A percentile compares a stretch with the other conserved stretches of the same genome.
Conservation (phyloP, 1,140 invertebrate species). For the Steinernema feltiae region DNA sequence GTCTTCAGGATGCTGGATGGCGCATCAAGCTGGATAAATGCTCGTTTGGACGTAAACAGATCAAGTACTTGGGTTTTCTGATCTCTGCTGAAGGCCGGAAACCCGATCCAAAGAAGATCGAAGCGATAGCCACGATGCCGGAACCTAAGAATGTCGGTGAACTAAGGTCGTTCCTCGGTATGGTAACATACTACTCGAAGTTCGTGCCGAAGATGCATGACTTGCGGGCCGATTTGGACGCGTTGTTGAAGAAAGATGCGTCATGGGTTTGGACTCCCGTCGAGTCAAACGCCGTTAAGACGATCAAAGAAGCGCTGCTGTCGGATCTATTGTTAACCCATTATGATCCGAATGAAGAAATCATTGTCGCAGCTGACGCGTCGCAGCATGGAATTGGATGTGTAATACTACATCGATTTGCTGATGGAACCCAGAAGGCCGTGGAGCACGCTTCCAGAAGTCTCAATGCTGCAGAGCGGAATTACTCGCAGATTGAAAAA, state of each 20-base stretch:
- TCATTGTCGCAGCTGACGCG: conserved; percentile 46
- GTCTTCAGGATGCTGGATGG: conserved; percentile 9
- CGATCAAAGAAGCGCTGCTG: conserved; percentile 29
- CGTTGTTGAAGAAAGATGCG: conserved; percentile 40
- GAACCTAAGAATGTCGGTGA: conserved; percentile 26
- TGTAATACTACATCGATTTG: conserved; percentile 37
- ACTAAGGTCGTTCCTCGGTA: conserved; percentile 44
- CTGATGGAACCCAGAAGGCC: conserved; percentile 37
- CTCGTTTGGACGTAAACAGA: conserved; percentile 27
- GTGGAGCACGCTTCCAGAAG: conserved; percentile 58
- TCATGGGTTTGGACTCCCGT: conserved; percentile 33
- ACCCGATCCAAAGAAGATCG: conserved; percentile 39
- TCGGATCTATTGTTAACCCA: conserved; percentile 40
- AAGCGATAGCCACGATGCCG: conserved; percentile 40
- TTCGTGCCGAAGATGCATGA: conserved; percentile 33
- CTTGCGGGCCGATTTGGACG: conserved; percentile 40
- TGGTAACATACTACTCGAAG: conserved; percentile 42
- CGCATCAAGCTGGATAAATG: conserved; percentile 30
- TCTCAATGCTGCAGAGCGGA: conserved; percentile 59
- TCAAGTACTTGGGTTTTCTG: conserved; percentile 37
- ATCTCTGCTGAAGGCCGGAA: conserved; percentile 30
- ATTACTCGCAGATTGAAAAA: conserved; percentile 61
- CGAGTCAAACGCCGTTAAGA: conserved; percentile 21
- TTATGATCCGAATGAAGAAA: conserved; percentile 35
- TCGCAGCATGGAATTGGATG: conserved; percentile 45